Conservation (phyloP, 1,140 invertebrate genomes). For the Drosophila pandora region DNA sequence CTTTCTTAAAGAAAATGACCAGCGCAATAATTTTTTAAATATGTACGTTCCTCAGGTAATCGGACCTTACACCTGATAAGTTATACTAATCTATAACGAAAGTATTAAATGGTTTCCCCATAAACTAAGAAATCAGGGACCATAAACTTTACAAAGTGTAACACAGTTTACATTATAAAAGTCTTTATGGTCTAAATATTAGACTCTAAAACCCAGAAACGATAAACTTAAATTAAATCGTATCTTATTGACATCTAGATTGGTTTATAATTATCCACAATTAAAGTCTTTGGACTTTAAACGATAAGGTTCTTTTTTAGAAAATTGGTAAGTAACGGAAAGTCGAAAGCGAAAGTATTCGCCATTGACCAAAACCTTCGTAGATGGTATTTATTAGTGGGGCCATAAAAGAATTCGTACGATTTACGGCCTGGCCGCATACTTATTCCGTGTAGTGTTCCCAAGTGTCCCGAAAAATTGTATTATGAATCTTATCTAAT, state of each 20-base stretch:
- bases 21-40: neutral
- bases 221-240: no score
- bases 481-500: slow-evolving; percentile 61
- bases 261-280: slow-evolving; percentile 1
- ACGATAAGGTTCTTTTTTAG: slow-evolving; percentile 3
- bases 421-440: slow-evolving; percentile 13
- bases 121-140: neutral
- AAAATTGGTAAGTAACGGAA: neutral
- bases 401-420: slow-evolving; percentile 14
- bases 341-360: neutral
- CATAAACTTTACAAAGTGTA: neutral
- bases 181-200: no score
- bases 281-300: neutral
- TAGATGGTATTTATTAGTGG: slow-evolving; percentile 6
- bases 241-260: neutral
- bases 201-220: no score
- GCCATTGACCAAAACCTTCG: neutral
- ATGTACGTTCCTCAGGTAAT: neutral
- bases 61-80: neutral
- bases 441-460: slow-evolving; percentile 18
- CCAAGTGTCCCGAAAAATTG: slow-evolving; percentile 18
- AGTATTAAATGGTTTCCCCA: neutral
- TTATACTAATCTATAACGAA: slow-evolving; percentile 7
- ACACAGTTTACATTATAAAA: neutral
- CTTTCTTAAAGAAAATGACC: slow-evolving; percentile 8